A percentile compares a stretch with the other conserved stretches of the same genome.
Evolutionary conservation across 2,113 vertebrate species (phyloP).

Genomic region (Mus pahari): DNA sequence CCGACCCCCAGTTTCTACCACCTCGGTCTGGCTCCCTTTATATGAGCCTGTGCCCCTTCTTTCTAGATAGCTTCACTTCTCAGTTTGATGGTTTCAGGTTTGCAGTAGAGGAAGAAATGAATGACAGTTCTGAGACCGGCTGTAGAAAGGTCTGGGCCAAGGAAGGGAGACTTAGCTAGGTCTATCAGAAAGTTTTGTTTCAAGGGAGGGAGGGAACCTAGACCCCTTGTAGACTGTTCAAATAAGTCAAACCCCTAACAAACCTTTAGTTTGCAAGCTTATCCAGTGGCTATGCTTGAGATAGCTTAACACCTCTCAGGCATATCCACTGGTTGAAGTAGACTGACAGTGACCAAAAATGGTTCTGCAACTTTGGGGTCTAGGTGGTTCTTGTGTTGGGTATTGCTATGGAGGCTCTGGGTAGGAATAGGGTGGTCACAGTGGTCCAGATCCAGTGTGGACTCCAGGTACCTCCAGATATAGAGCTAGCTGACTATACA

Average conservation of each 20-base stretch:
- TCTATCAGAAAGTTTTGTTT: neutral
- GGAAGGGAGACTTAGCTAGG: neutral
- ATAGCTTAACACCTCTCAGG: accelerated
- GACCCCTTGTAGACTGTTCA: neutral
- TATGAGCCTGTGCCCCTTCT: neutral
- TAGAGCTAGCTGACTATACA: neutral
- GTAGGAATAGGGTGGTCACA: neutral
- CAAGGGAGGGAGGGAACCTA: neutral
- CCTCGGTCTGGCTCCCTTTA: neutral
- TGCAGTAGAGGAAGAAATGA: neutral
- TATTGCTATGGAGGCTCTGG: neutral
- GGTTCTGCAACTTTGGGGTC: neutral
- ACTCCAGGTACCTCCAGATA: neutral
- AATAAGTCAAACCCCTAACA: neutral
- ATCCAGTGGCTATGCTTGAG: neutral
- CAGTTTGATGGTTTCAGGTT: neutral
- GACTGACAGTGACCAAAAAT: neutral
- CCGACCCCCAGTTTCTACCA: neutral
- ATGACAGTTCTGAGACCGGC: neutral
- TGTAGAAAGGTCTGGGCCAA: neutral
- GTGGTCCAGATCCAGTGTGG: neutral
- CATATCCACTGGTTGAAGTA: neutral
- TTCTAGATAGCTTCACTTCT: neutral
- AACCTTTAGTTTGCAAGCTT: neutral
- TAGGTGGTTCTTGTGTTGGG: neutral